Conservation (phyloP, 2,797 vertebrate genomes). For the Eremophila alpestris region DNA sequence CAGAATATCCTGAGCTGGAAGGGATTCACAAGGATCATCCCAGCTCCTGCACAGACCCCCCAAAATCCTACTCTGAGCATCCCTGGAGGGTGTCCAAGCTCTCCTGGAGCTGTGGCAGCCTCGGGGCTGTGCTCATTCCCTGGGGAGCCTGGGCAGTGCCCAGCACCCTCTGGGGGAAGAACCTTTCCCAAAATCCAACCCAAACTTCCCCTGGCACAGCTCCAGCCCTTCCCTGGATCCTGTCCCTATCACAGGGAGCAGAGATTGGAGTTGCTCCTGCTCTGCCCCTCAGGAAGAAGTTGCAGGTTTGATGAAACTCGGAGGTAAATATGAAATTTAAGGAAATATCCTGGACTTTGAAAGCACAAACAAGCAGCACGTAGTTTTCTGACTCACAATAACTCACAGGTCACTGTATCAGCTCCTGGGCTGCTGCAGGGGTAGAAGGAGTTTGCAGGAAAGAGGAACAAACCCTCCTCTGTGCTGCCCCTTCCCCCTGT, state of each 20-base stretch:
- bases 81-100: fast-evolving
- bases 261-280: not conserved
- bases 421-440: not conserved
- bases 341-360: not conserved
- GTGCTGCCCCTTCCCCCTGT: not conserved
- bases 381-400: not conserved
- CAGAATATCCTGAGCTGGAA: not conserved
- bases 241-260: not conserved
- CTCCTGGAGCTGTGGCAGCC: not conserved
- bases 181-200: not conserved
- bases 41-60: not conserved
- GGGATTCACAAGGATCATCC: not conserved
- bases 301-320: not conserved
- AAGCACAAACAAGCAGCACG: not conserved
- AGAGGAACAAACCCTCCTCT: conserved; percentile 8
- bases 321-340: not conserved
- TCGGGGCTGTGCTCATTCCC: not conserved
- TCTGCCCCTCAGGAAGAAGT: not conserved
- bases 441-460: not conserved
- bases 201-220: fast-evolving
- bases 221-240: not conserved
- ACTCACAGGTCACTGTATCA: not conserved
- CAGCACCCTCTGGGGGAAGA: not conserved
- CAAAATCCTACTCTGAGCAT: not conserved
- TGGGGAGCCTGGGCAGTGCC: not conserved